Percentiles rank a stretch among this genome's conserved stretches.
These are phyloP conservation scores for Apocheima hispidaria DNA, from an alignment of 2,888 invertebrate species.

Conservation along the genomic window DNA sequence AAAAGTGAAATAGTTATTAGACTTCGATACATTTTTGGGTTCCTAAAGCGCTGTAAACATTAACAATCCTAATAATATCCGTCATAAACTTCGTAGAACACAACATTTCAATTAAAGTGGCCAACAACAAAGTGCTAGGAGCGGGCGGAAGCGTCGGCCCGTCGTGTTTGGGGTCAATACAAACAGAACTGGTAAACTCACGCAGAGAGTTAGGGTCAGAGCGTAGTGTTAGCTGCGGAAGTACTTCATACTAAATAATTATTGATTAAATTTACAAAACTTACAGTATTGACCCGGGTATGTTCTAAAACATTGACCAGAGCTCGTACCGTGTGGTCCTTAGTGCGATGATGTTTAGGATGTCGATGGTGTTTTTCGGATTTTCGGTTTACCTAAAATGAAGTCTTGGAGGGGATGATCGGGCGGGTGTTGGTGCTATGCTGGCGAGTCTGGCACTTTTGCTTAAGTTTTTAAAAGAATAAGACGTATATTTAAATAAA, in stretches of 20 bases:
- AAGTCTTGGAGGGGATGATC: too few species aligned
- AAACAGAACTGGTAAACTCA: slow-evolving; percentile 47
- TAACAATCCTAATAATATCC: slow-evolving; percentile 10
- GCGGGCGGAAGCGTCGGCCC: slow-evolving; percentile 36
- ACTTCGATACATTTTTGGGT: background rate
- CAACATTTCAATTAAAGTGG: slow-evolving; percentile 53
- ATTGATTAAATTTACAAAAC: background rate
- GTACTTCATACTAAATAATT: background rate
- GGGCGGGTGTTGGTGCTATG: too few species aligned
- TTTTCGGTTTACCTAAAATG: too few species aligned
- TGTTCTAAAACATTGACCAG: too few species aligned
- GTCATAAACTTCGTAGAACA: slow-evolving; percentile 39
- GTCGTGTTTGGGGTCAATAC: slow-evolving; percentile 44
- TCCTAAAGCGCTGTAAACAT: background rate
- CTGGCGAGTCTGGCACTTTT: too few species aligned
- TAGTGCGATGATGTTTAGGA: too few species aligned
- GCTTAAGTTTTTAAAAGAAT: too few species aligned
- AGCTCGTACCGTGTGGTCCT: too few species aligned
- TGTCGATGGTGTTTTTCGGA: too few species aligned
- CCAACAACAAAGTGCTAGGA: slow-evolving; percentile 47
- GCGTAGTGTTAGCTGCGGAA: background rate
- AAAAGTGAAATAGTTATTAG: background rate
- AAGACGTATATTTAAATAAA: too few species aligned
- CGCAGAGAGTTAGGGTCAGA: background rate
- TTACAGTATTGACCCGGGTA: too few species aligned